These are phyloP conservation scores for Meandrusa payeni DNA, from an alignment of 2,888 invertebrate species.

Conservation along the genomic window DNA sequence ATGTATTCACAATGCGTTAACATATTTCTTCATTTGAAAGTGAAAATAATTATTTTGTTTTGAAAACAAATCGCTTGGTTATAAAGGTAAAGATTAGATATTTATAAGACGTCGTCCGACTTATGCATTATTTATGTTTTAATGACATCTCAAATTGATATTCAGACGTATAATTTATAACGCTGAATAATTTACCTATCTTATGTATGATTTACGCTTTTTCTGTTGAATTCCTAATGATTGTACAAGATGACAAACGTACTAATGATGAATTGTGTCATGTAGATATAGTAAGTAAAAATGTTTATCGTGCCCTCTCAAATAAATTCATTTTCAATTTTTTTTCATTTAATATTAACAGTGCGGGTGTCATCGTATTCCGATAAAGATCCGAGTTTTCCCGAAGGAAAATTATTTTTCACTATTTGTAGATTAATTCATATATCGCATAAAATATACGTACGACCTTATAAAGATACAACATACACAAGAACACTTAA, in stretches of 20 bases:
- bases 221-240: constrained; percentile 10
- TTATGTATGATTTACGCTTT: constrained; percentile 6
- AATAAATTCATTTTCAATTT: too few relatives aligned
- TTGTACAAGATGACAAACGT: constrained; percentile 1
- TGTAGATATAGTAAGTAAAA: too few relatives aligned
- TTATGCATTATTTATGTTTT: constrained; percentile 17
- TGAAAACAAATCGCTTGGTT: constrained; percentile 9
- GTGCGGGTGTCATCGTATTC: too few relatives aligned
- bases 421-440: too few relatives aligned
- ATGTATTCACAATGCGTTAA: constrained; percentile 9
- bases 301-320: too few relatives aligned
- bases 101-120: constrained; percentile 5
- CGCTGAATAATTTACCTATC: constrained; percentile 11
- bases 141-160: constrained; percentile 22
- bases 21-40: constrained; percentile 13
- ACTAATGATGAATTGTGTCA: constrained; percentile 8
- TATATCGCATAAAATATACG: too few relatives aligned
- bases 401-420: too few relatives aligned
- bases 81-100: constrained; percentile 5
- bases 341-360: too few relatives aligned
- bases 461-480: too few relatives aligned
- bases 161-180: constrained; percentile 14
- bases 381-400: too few relatives aligned
- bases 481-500: too few relatives aligned
- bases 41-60: constrained; percentile 10